Evolutionary conservation across 1,140 invertebrate species (phyloP), one percentile per base, ranked within the genome.

Genomic region (Nephila pilipes): DNA sequence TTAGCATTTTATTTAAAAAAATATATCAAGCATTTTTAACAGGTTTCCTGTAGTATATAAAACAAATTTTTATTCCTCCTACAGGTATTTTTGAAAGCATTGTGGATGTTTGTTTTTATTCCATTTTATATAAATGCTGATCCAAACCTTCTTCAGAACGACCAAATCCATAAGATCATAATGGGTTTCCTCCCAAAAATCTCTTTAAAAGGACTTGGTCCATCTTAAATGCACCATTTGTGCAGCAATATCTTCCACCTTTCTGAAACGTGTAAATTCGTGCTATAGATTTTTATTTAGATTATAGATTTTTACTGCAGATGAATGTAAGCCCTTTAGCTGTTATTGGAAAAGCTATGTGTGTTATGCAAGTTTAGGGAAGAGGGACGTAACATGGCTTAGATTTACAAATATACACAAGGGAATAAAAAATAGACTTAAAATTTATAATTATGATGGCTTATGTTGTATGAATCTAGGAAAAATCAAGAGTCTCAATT

Each of bases 181-280:
- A 90, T 38, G 57, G 54, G 88, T 80, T 90, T 83, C 54, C 36
- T 83, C 29, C 36, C 36, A 18, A 80, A 90, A 90, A 58, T 79
- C 75, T 79, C 79, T 32, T 90, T 90, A 90, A 90, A 90, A 90
- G 22, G 58, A 32, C 20, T 14, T 83, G 69, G 69, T 63, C 32
- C 79, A n/a, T 83, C 57, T 54, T 54, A 58, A 81, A 80, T 57
- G 55, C 29, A 63, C 22, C 46, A 65, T 60, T 54, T 80, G 54
- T 22, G 38, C 6, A 16, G 80, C 80, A 20, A 83, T 54, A 83
- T 83, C 81, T 60, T 79, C 25, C 57, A 29, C 54, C 75, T 90
- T 83, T 81, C 29, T 32, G 57, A 60, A 81, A 90, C 81, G 79
- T 83, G 89, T 90, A 83, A 90, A 90, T 90, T 90, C 89, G 79